Percentiles rank a stretch among this genome's conserved stretches.
phyloP scores from a whole-genome alignment of 1,140 invertebrate genomes.

The Diachasma alloeum region DNA sequence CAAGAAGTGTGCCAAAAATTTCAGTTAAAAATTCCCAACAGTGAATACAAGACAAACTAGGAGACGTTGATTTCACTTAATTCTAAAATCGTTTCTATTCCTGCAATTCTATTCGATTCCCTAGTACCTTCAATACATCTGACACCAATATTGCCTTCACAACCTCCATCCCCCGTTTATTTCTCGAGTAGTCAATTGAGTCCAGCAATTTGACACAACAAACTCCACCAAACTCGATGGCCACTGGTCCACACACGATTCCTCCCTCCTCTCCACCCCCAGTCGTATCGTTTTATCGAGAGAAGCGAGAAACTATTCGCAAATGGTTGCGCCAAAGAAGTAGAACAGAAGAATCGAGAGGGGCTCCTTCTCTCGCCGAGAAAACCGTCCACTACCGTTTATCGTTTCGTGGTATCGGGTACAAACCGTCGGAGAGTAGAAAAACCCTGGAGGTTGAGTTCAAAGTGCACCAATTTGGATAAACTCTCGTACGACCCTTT shows the following conservation, averaged over 20 bases:
- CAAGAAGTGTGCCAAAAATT: too few relatives aligned
- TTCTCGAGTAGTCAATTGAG: neutral
- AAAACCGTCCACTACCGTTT: neutral
- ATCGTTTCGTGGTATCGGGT: constrained; percentile 11
- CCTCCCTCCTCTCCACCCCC: neutral
- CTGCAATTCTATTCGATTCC: too few relatives aligned
- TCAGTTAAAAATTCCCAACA: too few relatives aligned
- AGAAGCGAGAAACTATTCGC: neutral
- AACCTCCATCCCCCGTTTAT: neutral
- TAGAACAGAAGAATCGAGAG: neutral
- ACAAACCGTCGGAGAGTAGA: neutral
- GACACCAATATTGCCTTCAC: too few relatives aligned
- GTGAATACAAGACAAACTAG: too few relatives aligned
- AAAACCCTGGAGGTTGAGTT: constrained; percentile 8
- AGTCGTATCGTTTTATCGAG: neutral
- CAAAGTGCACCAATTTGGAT: constrained; percentile 33
- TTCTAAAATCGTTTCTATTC: too few relatives aligned
- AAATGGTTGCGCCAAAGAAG: neutral
- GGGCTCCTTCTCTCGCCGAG: neutral
- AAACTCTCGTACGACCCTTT: constrained; percentile 14
- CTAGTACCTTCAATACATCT: too few relatives aligned
- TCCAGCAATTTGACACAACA: too few relatives aligned
- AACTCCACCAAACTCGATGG: neutral
- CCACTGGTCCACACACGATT: too few relatives aligned
- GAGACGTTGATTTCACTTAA: too few relatives aligned